Base-by-base conservation (phyloP, 2,888 invertebrate species). In the Drosophila rellima region DNA sequence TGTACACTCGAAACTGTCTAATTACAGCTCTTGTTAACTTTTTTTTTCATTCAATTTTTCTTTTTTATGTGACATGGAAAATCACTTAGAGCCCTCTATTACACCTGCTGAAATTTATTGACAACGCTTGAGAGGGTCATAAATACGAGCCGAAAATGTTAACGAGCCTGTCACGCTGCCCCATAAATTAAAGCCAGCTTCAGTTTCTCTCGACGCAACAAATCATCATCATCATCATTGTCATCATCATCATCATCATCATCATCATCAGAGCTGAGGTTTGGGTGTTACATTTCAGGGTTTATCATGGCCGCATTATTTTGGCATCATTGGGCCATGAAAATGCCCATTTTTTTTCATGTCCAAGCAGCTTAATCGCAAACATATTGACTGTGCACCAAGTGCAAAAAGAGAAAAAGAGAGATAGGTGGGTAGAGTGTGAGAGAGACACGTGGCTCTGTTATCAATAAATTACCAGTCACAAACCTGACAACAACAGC, bases 391-490 rank as follows among this genome's bases (percentile, higher is more conserved):
- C 54, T 62, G 54, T 73, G 59, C 50, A 68, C 63, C 23, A 23
- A 55, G 26, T 48, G 31, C 51, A 5, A 37, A 37, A 20, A 23
- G 15, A 47, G 7, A 35, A 18, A 35, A 33, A 39, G 29, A 20
- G 6, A 48, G 40, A 20, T 18, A 26, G 33, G 2, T 35, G 17
- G 33, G 39, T n/a, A 26, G 54, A 33, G 45, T 31, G 50, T 17
- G 37, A 40, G 23, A 15, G 23, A 31, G 51, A 64, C 70, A 70
- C 69, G 73, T 65, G 73, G 60, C 74, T 51, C 64, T 52, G 80
- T 85, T 85, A 85, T 84, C 85, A 87, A 87, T 87, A 80, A 85
- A 85, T 84, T 86, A 73, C 78, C 70, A 80, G 60, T 29, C 68
- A 40, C 59, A 71, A 65, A 29, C 56, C 59, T 52, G 40, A 57